A percentile compares a stretch with the other conserved stretches of the same genome.
These are phyloP conservation scores for Natator depressus DNA, from an alignment of 2,113 vertebrate genomes.

Conservation along the genomic window DNA sequence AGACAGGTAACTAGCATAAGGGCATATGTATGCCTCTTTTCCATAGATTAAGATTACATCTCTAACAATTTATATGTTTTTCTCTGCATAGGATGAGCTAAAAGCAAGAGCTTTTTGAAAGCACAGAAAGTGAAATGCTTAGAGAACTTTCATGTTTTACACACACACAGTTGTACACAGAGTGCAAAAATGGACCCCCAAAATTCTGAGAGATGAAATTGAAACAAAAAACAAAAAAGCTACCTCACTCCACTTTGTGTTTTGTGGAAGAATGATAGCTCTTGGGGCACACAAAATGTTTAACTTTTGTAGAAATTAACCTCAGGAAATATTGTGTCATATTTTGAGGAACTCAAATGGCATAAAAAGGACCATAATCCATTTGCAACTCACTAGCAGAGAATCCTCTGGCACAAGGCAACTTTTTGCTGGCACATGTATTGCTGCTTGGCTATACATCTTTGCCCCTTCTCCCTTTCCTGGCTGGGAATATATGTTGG, in stretches of 20 bases:
- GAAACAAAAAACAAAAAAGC: not conserved
- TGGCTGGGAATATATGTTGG: not conserved
- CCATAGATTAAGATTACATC: not conserved
- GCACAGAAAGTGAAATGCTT: not conserved
- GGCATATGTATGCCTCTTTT: not conserved
- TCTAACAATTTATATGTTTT: not conserved
- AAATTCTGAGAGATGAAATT: not conserved
- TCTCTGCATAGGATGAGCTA: not conserved
- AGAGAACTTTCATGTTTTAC: not conserved
- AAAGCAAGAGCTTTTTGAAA: not conserved
- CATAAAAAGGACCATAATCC: conserved; percentile 32
- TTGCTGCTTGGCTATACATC: not conserved
- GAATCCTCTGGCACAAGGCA: not conserved
- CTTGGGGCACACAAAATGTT: conserved; percentile 5
- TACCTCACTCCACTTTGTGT: not conserved
- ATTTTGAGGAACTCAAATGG: conserved; percentile 35
- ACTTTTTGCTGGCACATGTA: conserved; percentile 17
- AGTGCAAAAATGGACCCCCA: not conserved
- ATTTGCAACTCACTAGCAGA: conserved; percentile 22
- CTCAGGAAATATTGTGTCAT: conserved; percentile 28
- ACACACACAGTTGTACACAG: not conserved
- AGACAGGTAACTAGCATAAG: not conserved
- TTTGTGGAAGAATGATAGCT: not conserved
- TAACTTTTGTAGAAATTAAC: not conserved
- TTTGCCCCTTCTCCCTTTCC: not conserved